phyloP scores from a whole-genome alignment of 2,113 vertebrate genomes.

The Grantiella picta region DNA sequence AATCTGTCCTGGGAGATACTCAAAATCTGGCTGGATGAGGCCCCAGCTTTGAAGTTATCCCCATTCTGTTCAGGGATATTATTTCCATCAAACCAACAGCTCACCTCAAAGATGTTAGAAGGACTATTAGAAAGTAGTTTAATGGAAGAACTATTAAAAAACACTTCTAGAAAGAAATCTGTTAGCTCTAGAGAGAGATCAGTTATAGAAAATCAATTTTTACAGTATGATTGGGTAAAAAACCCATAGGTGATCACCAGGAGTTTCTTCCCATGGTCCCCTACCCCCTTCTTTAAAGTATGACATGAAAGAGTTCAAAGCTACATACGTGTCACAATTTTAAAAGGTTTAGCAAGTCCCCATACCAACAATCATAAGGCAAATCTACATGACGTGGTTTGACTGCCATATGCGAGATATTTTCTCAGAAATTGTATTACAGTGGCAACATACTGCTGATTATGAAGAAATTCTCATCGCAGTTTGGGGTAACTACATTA shows the following conservation, averaged over 20 bases:
- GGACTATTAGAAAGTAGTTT: neutral
- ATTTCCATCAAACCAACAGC: neutral
- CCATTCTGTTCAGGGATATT: neutral
- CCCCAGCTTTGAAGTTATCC: neutral
- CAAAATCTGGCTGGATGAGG: neutral
- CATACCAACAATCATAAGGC: neutral
- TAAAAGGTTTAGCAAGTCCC: neutral
- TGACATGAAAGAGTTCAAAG: neutral
- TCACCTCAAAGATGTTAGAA: neutral
- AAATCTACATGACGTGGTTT: neutral
- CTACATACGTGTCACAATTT: neutral
- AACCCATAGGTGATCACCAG: neutral
- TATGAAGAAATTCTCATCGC: neutral
- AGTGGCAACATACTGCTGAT: neutral
- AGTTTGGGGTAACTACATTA: neutral
- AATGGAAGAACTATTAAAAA: neutral
- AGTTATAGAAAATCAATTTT: neutral
- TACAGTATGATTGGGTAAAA: neutral
- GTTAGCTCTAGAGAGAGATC: neutral
- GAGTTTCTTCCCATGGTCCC: rapidly evolving
- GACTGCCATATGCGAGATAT: neutral
- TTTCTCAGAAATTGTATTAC: neutral
- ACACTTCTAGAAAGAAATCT: neutral
- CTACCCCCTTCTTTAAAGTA: neutral
- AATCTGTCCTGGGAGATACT: neutral